Conservation (phyloP, 2,888 invertebrate genomes). For the Zaprionus lineosus region DNA sequence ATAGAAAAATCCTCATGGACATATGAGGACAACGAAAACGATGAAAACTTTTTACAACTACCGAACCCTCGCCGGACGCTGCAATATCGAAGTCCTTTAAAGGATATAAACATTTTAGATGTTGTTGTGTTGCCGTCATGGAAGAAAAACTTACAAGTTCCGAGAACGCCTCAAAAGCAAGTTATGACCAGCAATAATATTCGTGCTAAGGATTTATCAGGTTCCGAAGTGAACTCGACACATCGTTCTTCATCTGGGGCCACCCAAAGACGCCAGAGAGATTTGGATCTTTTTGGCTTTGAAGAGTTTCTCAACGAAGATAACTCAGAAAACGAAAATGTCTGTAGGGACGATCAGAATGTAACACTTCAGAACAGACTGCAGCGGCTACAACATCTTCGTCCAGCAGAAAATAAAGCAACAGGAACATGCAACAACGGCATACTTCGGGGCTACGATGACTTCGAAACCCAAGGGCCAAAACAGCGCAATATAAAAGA, state of each 20-base stretch:
- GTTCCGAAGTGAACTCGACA: too few species aligned
- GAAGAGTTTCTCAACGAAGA: constrained; percentile 67
- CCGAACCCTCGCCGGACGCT: constrained; percentile 70
- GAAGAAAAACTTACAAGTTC: constrained; percentile 44
- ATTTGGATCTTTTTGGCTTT: constrained; percentile 73
- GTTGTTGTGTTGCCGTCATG: constrained; percentile 74
- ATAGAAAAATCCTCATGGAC: too few species aligned
- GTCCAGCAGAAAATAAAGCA: constrained; percentile 54
- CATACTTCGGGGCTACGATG: constrained; percentile 50
- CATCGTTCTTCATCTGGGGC: background rate
- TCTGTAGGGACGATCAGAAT: constrained; percentile 5
- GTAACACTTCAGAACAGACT: constrained; percentile 63
- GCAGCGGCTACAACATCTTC: constrained; percentile 58
- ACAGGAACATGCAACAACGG: constrained; percentile 25
- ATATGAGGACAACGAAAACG: constrained; percentile 45
- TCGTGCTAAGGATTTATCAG: background rate
- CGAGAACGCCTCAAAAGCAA: constrained; percentile 16
- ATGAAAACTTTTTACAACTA: constrained; percentile 59
- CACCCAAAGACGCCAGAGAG: background rate
- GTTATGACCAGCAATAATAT: constrained; percentile 3
- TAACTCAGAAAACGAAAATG: background rate
- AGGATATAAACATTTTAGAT: constrained; percentile 79
- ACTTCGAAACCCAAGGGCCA: constrained; percentile 11
- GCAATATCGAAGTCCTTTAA: constrained; percentile 73
- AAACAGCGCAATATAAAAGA: constrained; percentile 71